phyloP scores from a whole-genome alignment of 2,113 vertebrate genomes.

The Octodon degus region DNA sequence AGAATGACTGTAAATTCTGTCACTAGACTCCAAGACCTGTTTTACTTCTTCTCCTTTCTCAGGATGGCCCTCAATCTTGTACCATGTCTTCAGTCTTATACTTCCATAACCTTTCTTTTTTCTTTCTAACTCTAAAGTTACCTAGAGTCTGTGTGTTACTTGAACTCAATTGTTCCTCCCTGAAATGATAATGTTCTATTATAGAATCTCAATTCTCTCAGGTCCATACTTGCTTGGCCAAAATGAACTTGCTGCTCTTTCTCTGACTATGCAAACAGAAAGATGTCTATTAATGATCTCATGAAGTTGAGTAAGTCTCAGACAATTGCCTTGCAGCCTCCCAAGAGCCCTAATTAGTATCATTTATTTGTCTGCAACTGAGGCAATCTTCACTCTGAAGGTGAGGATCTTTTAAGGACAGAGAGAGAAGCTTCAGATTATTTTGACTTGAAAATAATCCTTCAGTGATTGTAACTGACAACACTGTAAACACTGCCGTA shows the following conservation, averaged over 20 bases:
- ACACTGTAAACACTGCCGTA: not conserved
- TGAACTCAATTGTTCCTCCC: constrained; percentile 41
- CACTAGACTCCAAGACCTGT: not conserved
- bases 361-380: constrained; percentile 73
- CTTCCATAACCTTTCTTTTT: not conserved
- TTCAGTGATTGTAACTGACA: constrained; percentile 11
- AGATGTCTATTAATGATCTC: constrained; percentile 72
- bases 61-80: not conserved
- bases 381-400: constrained; percentile 62
- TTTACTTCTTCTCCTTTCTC: not conserved
- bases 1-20: not conserved
- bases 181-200: constrained; percentile 54
- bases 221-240: constrained; percentile 63
- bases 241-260: constrained; percentile 74
- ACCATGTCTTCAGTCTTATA: not conserved
- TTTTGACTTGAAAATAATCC: constrained; percentile 42
- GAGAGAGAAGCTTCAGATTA: constrained; percentile 25
- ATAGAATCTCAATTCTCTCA: constrained; percentile 69
- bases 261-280: constrained; percentile 64
- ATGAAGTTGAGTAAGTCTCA: constrained; percentile 73
- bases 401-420: constrained; percentile 47
- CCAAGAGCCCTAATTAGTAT: constrained; percentile 78
- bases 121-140: not conserved
- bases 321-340: constrained; percentile 75
- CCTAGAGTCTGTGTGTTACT: constrained; percentile 10